Percentiles rank a stretch among this genome's conserved stretches.
These are phyloP conservation scores for Euura saliciscinereae DNA, from an alignment of 1,140 invertebrate genomes.

Conservation along the genomic window DNA sequence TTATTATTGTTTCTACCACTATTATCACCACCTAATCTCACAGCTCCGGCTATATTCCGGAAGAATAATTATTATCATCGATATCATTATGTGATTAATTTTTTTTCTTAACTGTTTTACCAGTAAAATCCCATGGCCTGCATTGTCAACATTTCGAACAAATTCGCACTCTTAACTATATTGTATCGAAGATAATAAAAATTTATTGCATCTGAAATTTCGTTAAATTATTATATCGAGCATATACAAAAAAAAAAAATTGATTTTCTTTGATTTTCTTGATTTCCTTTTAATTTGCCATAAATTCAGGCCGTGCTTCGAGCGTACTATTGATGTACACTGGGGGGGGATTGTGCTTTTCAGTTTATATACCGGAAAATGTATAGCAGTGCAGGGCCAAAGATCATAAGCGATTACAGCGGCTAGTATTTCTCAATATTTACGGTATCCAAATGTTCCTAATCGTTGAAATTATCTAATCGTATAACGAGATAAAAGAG, in stretches of 20 bases:
- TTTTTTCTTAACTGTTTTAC: background rate
- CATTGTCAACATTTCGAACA: background rate
- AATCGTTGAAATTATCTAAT: slow-evolving; percentile 11
- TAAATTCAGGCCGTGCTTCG: background rate
- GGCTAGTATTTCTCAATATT: slow-evolving; percentile 13
- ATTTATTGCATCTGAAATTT: too few relatives aligned
- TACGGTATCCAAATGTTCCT: slow-evolving; percentile 12
- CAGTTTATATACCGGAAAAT: background rate
- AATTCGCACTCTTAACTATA: background rate
- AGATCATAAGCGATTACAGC: background rate
- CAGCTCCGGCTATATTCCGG: background rate
- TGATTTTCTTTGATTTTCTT: too few relatives aligned
- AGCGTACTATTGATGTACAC: background rate
- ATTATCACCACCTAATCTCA: background rate
- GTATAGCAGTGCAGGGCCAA: background rate
- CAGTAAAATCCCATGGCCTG: background rate
- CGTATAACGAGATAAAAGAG: background rate
- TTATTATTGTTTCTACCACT: background rate
- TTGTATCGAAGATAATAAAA: too few relatives aligned
- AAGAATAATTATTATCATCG: background rate
- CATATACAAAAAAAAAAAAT: too few relatives aligned
- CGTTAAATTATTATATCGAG: too few relatives aligned
- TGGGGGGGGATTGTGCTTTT: background rate
- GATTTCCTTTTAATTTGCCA: background rate
- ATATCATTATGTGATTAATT: background rate